phyloP scores from a whole-genome alignment of 2,797 vertebrate species.

The Pangasius sanitwongsei region DNA sequence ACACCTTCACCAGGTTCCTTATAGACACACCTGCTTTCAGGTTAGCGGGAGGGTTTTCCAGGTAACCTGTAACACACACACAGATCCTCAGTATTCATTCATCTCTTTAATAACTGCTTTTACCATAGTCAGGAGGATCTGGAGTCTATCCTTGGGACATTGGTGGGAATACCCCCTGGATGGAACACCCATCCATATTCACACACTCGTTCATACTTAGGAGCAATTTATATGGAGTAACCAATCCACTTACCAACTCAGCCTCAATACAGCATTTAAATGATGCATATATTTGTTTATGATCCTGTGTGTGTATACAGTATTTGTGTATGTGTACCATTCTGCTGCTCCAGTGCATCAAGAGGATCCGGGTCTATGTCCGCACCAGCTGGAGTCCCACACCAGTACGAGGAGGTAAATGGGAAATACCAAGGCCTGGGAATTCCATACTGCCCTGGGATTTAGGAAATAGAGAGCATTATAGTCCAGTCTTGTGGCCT shows the following conservation, averaged over 20 bases:
- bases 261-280: background rate
- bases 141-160: background rate
- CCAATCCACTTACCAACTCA: background rate
- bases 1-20: conserved; percentile 93
- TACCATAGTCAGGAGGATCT: background rate
- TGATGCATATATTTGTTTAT: background rate
- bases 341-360: conserved; percentile 65
- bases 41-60: conserved; percentile 84
- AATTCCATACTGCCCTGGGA: conserved; percentile 92
- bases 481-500: background rate
- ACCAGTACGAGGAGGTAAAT: conserved; percentile 90
- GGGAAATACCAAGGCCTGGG: conserved; percentile 94
- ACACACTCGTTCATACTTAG: background rate
- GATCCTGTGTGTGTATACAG: background rate
- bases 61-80: conserved; percentile 72
- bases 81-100: conserved; percentile 7
- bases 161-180: background rate
- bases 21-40: conserved; percentile 89
- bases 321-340: conserved; percentile 61
- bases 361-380: conserved; percentile 61
- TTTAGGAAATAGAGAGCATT: background rate
- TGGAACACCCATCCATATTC: background rate
- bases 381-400: conserved; percentile 71
- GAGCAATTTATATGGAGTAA: background rate
- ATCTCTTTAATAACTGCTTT: background rate